These are phyloP conservation scores for Diprion similis DNA, from an alignment of 1,140 invertebrate species.

Conservation along the genomic window DNA sequence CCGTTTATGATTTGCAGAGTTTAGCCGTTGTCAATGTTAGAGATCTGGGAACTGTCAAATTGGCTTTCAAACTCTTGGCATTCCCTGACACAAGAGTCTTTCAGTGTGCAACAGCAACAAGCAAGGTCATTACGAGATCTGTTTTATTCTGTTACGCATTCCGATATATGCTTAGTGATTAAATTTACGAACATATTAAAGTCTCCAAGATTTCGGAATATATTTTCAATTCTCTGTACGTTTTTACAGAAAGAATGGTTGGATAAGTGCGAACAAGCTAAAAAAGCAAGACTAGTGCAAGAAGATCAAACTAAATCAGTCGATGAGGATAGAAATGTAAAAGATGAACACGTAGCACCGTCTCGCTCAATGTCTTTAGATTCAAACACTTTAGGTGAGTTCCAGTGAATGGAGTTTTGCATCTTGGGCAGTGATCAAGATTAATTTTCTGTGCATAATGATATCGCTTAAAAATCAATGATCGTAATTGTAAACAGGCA, in stretches of 20 bases:
- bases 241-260: conserved; percentile 87
- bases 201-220: conserved; percentile 10
- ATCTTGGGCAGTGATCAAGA: neutral
- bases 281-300: conserved; percentile 80
- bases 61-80: conserved; percentile 93
- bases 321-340: conserved; percentile 32
- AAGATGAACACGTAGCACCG: conserved; percentile 37
- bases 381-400: conserved; percentile 46
- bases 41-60: conserved; percentile 88
- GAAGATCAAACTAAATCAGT: conserved; percentile 54
- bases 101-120: conserved; percentile 84
- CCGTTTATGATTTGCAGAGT: conserved; percentile 88
- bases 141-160: conserved; percentile 8
- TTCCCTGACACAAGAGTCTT: conserved; percentile 94
- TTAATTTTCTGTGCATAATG: too few relatives aligned
- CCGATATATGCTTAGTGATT: neutral
- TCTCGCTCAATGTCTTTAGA: conserved; percentile 52
- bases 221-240: conserved; percentile 24
- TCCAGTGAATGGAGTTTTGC: neutral
- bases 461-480: conserved; percentile 6
- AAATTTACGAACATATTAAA: conserved; percentile 12
- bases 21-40: conserved; percentile 95
- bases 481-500: conserved; percentile 42
- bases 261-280: conserved; percentile 90
- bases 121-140: conserved; percentile 68